Evolutionary conservation across 1,140 invertebrate species (phyloP), one percentile per base, ranked within the genome.

Genomic region (Tetramorium parvispinum): DNA sequence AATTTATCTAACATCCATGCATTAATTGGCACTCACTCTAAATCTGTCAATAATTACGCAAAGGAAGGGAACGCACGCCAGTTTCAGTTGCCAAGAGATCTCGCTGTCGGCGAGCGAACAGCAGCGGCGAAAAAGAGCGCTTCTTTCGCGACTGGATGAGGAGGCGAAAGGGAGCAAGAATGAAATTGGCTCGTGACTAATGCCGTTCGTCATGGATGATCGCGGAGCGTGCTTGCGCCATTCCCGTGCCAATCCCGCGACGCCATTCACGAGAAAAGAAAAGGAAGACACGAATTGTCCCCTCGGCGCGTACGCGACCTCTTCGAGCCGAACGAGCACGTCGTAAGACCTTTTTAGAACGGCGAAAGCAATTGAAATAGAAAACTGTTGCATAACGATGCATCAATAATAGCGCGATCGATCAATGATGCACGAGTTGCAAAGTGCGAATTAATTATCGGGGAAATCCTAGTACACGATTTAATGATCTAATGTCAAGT

Each of bases 151-250:
- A 32, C 13, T 37, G 78, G 37, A 46, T 55, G 46, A 49, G 21
- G 21, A 85, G 75, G 61, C 51, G 37, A 79, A 78, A 53, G 83
- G 43, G 53, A 86, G 73, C 77, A 51, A 46, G 53, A 63, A 77
- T 49, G 51, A 66, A 86, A 61, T 75, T 86, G 82, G 73, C 83
- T 88, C 83, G 85, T 77, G 82, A 77, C 73, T 86, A 86, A 77
- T 27, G 46, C 43, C 77, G 37, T 66, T 71, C 46, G 51, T 77
- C 78, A 77, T 73, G 78, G 51, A 86, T 86, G 61, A 68, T 75
- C 77, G 46, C 46, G 63, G n/a, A 61, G 21, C 82, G 57, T 75
- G 71, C 77, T 73, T 71, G 79, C 85, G 77, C 43, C 82, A 87
- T 57, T 51, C 57, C 43, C 82, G 71, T 85, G 81, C 66, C 81